Evolutionary conservation across 2,888 invertebrate species (phyloP).

Genomic region (Dascillus cervinus): DNA sequence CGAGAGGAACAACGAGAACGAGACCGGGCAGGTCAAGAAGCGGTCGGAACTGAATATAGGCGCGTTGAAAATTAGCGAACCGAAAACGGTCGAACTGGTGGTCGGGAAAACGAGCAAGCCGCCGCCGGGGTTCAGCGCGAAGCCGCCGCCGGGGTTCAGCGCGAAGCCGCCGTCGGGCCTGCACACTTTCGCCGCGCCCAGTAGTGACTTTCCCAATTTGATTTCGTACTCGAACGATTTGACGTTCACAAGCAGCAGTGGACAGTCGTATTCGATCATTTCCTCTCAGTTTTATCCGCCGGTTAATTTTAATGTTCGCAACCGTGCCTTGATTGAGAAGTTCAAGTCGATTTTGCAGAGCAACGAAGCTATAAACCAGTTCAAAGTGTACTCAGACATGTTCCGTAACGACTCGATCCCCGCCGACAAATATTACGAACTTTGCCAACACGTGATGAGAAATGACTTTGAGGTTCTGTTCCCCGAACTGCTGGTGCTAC

Average conservation of each 20-base stretch:
- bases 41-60: slow-evolving; percentile 49
- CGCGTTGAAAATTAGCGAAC: slow-evolving; percentile 29
- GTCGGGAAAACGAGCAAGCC: slow-evolving; percentile 41
- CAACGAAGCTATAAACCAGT: slow-evolving; percentile 56
- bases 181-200: slow-evolving; percentile 39
- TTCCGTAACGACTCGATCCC: slow-evolving; percentile 66
- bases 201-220: not conserved
- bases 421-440: slow-evolving; percentile 67
- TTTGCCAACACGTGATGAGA: slow-evolving; percentile 60
- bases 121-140: too few species aligned
- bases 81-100: slow-evolving; percentile 16
- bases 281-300: slow-evolving; percentile 49
- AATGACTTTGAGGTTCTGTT: slow-evolving; percentile 62
- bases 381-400: slow-evolving; percentile 67
- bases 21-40: slow-evolving; percentile 43
- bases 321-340: slow-evolving; percentile 60
- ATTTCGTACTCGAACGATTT: slow-evolving; percentile 55
- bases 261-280: slow-evolving; percentile 60
- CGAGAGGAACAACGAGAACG: too few species aligned
- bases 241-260: slow-evolving; percentile 74
- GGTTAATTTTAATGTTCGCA: slow-evolving; percentile 58
- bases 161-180: slow-evolving; percentile 53
- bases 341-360: slow-evolving; percentile 53
- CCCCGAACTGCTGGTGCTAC: slow-evolving; percentile 73
- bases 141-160: slow-evolving; percentile 48